Evolutionary conservation across 2,888 invertebrate genomes (phyloP), one percentile per base, ranked within the genome.

Genomic region (Axea sp.): DNA sequence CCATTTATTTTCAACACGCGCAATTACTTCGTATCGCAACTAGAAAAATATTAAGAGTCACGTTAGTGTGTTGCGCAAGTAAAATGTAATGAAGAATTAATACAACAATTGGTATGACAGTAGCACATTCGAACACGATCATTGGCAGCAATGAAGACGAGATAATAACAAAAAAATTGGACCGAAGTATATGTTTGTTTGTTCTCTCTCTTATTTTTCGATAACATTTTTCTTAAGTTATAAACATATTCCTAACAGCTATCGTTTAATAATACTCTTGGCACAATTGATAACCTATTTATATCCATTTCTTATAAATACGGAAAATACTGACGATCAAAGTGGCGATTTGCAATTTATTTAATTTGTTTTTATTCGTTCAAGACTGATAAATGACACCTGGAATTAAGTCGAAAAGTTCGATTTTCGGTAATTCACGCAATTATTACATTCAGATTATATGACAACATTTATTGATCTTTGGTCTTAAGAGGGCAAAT

Each of bases 241-340:
- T 37, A 53, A 59, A 69, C 45, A 49, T 60, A 35, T 15, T 62
- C 31, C 62, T 71, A 71, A 62, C 35, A 62, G 15, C 55, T 71
- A 71, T 45, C 26, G 31, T 62, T 60, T 71, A 71, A 49, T 71
- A 62, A 69, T 69, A 69, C 69, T 69, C 55, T 69, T 69, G 69
- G 69, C 69, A 69, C 69, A 55, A 62, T 62, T 39, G 43, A 62
- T 71, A 68, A 41, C 33, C 55, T 71, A 71, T 62, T 47, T 59
- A 62, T 62, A 55, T 62, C 26, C 55, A 62, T 35, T 49, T 55
- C 68, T 68, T 68, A 68, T 71, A 62, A 62, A 62, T 71, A 71
- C 62, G 62, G 33, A 71, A 69, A 71, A 71, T 71, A 71, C 71
- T 71, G 71, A 62, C 39, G 62, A 71, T 53, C 53, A 62, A 33